Evolutionary conservation across 1,140 invertebrate genomes (phyloP), one percentile per base, ranked within the genome.

Genomic region (Bombyx mandarina): DNA sequence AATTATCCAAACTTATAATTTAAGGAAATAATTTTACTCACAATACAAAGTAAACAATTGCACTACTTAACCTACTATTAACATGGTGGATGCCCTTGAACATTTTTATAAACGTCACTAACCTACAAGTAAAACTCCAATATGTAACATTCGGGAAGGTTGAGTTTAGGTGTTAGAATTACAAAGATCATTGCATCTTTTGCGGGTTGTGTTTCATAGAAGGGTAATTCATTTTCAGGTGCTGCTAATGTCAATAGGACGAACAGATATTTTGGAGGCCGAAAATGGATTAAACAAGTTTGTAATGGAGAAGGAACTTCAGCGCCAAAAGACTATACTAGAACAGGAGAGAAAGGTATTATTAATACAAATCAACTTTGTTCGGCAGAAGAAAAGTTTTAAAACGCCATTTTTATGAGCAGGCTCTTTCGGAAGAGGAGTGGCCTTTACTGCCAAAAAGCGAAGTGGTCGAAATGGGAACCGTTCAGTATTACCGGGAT

Each of bases 281-380:
- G 58, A 79, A 42, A 75, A 82, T 59, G 80, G 78, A 2, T 35
- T 88, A 1, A 74, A 71, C n/a, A 80, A 79, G 56, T 78, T 84
- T 45, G 60, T 88, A 6, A 66, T 75, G 61, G 52, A 68, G 7
- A 79, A 79, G 54, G 86, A 88, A 64, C 61, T 75, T 48, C 66
- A 82, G 56, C 53, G 71, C 6, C 63, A 80, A 43, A 63, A 81
- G 45, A 75, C 72, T 48, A 43, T 80, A 43, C 54, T 80, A 3
- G 62, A 72, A 50, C 72, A 78, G 63, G 68, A 84, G 50, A 68
- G 70, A 51, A 70, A 80, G 67, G 82, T 83, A 64, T 58, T 47
- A 47, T 10, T 10, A 47, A 47, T 47, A 47, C 8, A 47, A 47
- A 12, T 47, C 2, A 9, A 3, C 6, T 47, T 47, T 47, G 45